These are phyloP conservation scores for Limnothrissa miodon DNA, from an alignment of 2,113 vertebrate species.

Conservation along the genomic window DNA sequence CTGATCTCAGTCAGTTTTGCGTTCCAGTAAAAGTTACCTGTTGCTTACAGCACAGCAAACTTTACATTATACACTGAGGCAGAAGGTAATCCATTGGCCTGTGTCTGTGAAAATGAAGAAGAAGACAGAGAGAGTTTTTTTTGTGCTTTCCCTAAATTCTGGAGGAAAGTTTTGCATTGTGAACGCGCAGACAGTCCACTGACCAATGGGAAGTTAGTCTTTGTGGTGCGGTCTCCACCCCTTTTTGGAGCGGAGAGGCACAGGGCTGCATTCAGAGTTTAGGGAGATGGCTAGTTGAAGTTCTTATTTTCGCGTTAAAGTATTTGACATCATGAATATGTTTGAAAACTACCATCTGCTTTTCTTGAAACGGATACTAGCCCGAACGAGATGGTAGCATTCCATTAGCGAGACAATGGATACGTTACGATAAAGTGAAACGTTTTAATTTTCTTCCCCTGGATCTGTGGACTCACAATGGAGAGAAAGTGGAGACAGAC, in stretches of 20 bases:
- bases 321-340: constrained; percentile 58
- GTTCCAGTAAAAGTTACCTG: neutral
- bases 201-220: constrained; percentile 54
- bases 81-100: neutral
- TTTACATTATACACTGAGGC: neutral
- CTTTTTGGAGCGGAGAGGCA: constrained; percentile 53
- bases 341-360: constrained; percentile 49
- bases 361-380: constrained; percentile 57
- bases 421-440: constrained; percentile 54
- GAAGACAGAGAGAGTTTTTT: neutral
- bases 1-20: neutral
- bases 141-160: neutral
- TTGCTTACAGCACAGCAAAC: neutral
- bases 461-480: constrained; percentile 67
- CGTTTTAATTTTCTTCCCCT: constrained; percentile 51
- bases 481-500: constrained; percentile 71
- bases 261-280: constrained; percentile 54
- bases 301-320: constrained; percentile 53
- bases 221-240: constrained; percentile 63
- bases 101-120: neutral
- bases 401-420: constrained; percentile 60
- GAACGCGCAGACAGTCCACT: constrained; percentile 25
- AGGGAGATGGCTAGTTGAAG: constrained; percentile 45
- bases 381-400: constrained; percentile 46
- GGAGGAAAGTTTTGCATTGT: constrained; percentile 5